Evolutionary conservation across 2,888 invertebrate genomes (phyloP).

Genomic region (Tridacna gigas): DNA sequence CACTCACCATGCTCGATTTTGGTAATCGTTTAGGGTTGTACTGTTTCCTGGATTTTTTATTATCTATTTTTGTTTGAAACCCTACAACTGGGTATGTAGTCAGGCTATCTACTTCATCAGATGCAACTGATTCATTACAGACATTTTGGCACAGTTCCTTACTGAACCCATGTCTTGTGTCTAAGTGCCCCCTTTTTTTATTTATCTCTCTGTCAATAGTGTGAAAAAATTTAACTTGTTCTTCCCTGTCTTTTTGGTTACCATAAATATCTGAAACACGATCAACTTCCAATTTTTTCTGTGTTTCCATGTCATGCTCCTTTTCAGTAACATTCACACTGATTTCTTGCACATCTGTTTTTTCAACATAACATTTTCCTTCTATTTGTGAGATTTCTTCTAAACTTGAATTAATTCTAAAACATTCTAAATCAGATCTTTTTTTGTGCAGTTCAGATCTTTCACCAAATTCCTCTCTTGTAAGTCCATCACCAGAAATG

Average conservation of each 20-base stretch:
- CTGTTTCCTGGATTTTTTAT: constrained; percentile 33
- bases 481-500: too few species aligned
- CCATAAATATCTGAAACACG: not conserved
- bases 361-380: not conserved
- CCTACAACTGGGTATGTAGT: not conserved
- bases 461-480: not conserved
- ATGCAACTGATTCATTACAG: not conserved
- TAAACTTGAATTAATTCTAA: not conserved
- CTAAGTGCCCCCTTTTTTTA: not conserved
- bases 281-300: not conserved
- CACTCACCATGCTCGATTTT: not conserved
- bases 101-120: constrained; percentile 18
- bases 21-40: constrained; percentile 19
- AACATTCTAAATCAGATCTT: not conserved
- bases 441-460: not conserved
- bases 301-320: not conserved
- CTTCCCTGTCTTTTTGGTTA: not conserved
- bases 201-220: not conserved
- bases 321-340: not conserved
- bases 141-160: not conserved
- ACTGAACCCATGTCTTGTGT: not conserved
- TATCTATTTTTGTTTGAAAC: not conserved
- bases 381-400: not conserved
- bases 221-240: not conserved
- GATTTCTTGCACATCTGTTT: not conserved